Evolutionary conservation across 2,797 vertebrate species (phyloP).

Genomic region (Pipistrellus nathusii): DNA sequence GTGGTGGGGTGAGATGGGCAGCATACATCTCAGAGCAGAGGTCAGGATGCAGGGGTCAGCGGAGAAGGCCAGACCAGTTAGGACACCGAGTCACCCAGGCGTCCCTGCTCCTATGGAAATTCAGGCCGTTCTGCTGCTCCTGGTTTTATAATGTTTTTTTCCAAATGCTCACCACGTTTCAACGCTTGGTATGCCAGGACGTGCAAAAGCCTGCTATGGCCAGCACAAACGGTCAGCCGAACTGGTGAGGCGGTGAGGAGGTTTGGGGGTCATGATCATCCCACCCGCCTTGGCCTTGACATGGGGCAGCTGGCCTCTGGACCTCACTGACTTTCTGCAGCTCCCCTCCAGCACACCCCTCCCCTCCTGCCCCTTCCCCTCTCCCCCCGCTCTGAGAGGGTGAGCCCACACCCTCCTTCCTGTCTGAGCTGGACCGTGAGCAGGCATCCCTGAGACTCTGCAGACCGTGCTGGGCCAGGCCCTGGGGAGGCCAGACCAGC

Average conservation of each 20-base stretch:
- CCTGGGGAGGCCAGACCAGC: not conserved
- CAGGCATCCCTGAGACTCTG: not conserved
- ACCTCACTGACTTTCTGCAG: not conserved
- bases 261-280: not conserved
- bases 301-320: not conserved
- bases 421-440: not conserved
- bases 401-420: not conserved
- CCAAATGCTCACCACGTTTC: not conserved
- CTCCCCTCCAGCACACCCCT: too few relatives aligned
- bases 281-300: not conserved
- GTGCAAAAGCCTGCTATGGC: not conserved
- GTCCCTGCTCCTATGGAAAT: not conserved
- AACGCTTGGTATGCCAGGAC: not conserved
- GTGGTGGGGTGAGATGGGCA: not conserved
- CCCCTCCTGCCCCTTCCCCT: fast-evolving
- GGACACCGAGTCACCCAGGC: not conserved
- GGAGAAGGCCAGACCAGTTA: not conserved
- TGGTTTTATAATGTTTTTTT: not conserved
- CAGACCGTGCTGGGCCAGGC: not conserved
- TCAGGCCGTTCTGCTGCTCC: not conserved
- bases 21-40: not conserved
- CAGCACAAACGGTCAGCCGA: not conserved
- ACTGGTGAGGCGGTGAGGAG: not conserved
- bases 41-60: not conserved
- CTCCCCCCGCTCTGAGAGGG: not conserved